phyloP scores from a whole-genome alignment of 1,140 invertebrate genomes.

The Bombus vancouverensis region DNA sequence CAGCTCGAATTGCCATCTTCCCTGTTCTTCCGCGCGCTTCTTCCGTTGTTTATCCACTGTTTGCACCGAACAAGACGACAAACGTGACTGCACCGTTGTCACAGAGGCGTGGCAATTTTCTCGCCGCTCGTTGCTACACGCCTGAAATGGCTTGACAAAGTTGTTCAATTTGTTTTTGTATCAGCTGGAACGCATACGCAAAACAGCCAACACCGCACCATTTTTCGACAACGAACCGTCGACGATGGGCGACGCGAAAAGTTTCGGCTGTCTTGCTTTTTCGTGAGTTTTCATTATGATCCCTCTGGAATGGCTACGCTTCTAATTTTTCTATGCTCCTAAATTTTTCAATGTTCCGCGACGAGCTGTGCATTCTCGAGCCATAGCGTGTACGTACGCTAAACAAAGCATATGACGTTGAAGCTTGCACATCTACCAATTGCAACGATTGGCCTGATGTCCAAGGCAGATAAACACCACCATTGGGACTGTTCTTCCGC shows the following conservation, averaged over 20 bases:
- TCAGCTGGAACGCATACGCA: conserved; percentile 1
- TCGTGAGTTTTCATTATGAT: background rate
- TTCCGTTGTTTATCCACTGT: background rate
- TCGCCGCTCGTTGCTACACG: conserved; percentile 20
- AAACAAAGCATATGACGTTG: too few relatives aligned
- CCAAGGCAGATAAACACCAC: background rate
- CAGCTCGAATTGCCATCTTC: conserved; percentile 2
- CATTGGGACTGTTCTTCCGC: background rate
- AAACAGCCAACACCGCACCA: background rate
- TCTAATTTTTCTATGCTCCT: background rate
- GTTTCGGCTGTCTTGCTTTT: background rate
- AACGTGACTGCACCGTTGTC: background rate
- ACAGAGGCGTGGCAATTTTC: conserved; percentile 50
- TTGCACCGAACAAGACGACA: background rate
- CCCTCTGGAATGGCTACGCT: background rate
- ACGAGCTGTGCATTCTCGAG: too few relatives aligned
- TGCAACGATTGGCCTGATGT: too few relatives aligned
- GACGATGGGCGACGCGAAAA: background rate
- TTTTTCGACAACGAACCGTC: background rate
- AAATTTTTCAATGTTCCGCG: background rate
- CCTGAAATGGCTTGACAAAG: conserved; percentile 16
- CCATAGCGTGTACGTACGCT: too few relatives aligned
- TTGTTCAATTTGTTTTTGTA: conserved; percentile 42
- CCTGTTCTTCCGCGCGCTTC: background rate
- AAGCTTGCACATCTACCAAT: too few relatives aligned